A percentile compares a stretch with the other conserved stretches of the same genome.
phyloP scores from a whole-genome alignment of 2,113 vertebrate species.

The Zootoca vivipara region DNA sequence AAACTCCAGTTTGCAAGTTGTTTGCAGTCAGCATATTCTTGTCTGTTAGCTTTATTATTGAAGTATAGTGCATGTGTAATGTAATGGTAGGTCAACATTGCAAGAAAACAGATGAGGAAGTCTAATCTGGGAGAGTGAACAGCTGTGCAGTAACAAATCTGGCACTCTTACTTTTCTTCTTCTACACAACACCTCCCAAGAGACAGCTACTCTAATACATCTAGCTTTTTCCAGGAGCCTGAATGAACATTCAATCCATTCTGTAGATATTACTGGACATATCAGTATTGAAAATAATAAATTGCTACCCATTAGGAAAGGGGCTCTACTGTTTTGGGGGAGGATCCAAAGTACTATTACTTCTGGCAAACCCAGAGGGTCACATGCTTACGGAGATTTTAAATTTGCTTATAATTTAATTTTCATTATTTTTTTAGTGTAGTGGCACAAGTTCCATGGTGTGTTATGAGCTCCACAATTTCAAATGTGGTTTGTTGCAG shows the following conservation, averaged over 20 bases:
- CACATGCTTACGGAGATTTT: not conserved
- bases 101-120: not conserved
- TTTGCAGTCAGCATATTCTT: not conserved
- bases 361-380: not conserved
- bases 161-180: not conserved
- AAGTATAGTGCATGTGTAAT: not conserved
- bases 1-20: not conserved
- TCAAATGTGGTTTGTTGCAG: not conserved
- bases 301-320: not conserved
- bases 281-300: not conserved
- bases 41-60: not conserved
- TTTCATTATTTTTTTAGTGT: not conserved
- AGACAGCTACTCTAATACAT: not conserved
- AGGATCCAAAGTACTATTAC: not conserved
- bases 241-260: not conserved
- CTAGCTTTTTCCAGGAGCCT: not conserved
- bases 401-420: not conserved
- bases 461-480: not conserved
- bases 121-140: not conserved
- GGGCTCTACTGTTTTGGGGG: not conserved
- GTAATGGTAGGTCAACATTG: not conserved
- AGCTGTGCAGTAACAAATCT: not conserved
- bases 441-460: too few species aligned
- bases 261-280: not conserved
- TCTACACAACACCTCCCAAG: not conserved